phyloP scores from a whole-genome alignment of 2,888 invertebrate genomes.

The Drosophila helvetica region DNA sequence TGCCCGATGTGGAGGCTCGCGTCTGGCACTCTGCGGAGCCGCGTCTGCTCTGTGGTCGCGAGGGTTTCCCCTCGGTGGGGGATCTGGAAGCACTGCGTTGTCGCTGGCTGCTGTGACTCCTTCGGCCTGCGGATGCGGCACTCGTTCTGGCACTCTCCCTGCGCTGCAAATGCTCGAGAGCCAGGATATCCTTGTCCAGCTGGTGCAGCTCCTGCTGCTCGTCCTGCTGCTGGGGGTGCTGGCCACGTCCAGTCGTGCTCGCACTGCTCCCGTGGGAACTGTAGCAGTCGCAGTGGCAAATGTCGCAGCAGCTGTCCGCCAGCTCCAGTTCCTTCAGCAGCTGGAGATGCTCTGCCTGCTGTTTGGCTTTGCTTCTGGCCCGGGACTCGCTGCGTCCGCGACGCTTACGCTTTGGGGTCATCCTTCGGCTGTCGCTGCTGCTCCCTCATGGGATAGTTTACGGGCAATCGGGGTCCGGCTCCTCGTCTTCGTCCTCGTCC shows the following conservation, averaged over 20 bases:
- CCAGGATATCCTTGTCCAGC: constrained; percentile 45
- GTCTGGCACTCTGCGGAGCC: constrained; percentile 46
- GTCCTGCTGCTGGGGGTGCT: constrained; percentile 6
- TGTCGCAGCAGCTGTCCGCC: constrained; percentile 80
- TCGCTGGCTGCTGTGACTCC: constrained; percentile 10
- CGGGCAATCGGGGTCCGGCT: too few species aligned
- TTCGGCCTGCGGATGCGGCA: constrained; percentile 1
- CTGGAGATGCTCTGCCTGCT: constrained; percentile 69
- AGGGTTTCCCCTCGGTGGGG: constrained; percentile 30
- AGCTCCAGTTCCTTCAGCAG: constrained; percentile 74
- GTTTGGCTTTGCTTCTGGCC: constrained; percentile 55
- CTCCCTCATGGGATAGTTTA: constrained; percentile 9
- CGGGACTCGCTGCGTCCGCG: constrained; percentile 50
- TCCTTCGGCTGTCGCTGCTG: constrained; percentile 15
- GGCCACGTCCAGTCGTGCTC: constrained; percentile 36
- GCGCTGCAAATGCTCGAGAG: constrained; percentile 53
- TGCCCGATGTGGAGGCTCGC: constrained; percentile 31
- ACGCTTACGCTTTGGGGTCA: constrained; percentile 70
- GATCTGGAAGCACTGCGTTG: constrained; percentile 47
- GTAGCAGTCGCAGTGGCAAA: constrained; percentile 82
- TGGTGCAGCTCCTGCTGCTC: constrained; percentile 41
- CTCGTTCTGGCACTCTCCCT: constrained; percentile 45
- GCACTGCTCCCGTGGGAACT: constrained; percentile 76
- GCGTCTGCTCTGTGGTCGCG: constrained; percentile 28
- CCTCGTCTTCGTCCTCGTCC: constrained; percentile 8